Evolutionary conservation across 2,113 vertebrate genomes (phyloP).

Genomic region (Stigmatopora nigra): DNA sequence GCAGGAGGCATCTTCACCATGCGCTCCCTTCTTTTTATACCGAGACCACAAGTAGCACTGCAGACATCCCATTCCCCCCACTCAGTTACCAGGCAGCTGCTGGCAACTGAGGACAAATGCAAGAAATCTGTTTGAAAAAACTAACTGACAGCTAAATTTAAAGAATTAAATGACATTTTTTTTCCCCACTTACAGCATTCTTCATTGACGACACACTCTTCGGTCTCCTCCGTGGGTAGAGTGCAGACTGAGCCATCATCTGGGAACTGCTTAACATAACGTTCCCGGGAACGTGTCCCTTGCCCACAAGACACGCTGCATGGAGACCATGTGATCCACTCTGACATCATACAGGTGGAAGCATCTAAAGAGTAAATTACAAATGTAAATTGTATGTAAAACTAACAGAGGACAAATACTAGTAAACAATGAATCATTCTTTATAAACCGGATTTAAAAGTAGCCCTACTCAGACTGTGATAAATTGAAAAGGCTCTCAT

Average conservation of each 20-base stretch:
- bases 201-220: conserved; percentile 89
- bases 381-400: background rate
- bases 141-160: background rate
- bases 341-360: conserved; percentile 97
- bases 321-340: conserved; percentile 97
- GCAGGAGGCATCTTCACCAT: conserved; percentile 93
- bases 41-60: conserved; percentile 91
- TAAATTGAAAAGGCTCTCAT: conserved; percentile 20
- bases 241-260: conserved; percentile 92
- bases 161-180: background rate
- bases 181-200: conserved; percentile 81
- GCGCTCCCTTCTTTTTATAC: conserved; percentile 86
- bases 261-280: conserved; percentile 93
- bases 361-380: conserved; percentile 67
- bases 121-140: conserved; percentile 5
- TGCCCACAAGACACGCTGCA: conserved; percentile 86
- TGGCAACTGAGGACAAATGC: conserved; percentile 71
- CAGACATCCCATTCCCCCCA: conserved; percentile 96
- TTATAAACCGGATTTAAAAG: conserved; percentile 15
- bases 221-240: conserved; percentile 86
- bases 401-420: background rate
- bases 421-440: background rate
- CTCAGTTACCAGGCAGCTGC: conserved; percentile 92
- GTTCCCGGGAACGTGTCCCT: conserved; percentile 85
- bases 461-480: conserved; percentile 1